phyloP scores from a whole-genome alignment of 2,113 vertebrate genomes.

The Podiceps cristatus region DNA sequence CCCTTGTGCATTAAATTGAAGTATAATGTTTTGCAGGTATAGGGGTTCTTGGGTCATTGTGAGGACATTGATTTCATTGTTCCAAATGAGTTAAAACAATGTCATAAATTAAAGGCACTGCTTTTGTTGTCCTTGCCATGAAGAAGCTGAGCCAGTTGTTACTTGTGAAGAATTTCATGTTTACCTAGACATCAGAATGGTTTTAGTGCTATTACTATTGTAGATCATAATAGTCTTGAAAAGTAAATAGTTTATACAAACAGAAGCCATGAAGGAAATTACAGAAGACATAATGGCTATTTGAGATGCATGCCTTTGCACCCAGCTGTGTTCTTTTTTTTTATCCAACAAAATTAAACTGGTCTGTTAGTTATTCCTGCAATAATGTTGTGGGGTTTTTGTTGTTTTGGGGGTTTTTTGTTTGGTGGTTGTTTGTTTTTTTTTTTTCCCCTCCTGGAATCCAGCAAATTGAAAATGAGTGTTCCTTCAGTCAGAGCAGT shows the following conservation, averaged over 20 bases:
- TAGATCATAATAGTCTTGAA: background rate
- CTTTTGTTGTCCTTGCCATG: background rate
- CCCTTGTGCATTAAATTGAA: background rate
- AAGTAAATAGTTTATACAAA: slow-evolving; percentile 7
- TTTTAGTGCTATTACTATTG: background rate
- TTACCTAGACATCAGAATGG: background rate
- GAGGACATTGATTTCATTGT: background rate
- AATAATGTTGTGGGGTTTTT: background rate
- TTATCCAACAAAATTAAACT: background rate
- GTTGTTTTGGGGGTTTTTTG: too few species aligned
- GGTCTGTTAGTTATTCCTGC: background rate
- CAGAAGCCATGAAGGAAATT: background rate
- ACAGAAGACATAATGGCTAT: background rate
- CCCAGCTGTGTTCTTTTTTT: background rate
- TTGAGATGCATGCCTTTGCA: background rate
- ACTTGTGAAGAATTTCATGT: background rate
- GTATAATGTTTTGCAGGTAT: background rate
- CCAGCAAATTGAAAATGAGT: background rate
- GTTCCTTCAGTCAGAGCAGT: background rate
- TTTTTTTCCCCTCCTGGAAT: background rate
- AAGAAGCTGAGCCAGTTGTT: background rate
- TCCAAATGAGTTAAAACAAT: background rate
- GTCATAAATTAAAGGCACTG: background rate
- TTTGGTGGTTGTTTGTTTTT: too few species aligned
- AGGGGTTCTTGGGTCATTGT: background rate